Evolutionary conservation across 2,113 vertebrate genomes (phyloP).

Genomic region (Ondatra zibethicus): DNA sequence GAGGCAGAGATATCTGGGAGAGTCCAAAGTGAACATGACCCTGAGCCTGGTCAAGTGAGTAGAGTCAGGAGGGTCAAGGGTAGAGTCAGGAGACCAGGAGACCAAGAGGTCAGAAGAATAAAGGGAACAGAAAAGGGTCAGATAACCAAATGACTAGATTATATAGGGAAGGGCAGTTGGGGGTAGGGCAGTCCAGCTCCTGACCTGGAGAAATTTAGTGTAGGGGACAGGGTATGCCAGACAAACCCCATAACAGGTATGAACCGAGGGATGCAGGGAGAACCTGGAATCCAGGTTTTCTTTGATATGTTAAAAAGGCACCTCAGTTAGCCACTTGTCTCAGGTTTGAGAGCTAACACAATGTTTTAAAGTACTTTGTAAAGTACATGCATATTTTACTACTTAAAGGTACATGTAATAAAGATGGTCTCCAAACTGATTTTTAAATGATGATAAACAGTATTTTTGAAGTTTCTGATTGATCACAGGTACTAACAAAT

Average conservation of each 20-base stretch:
- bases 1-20: not conserved
- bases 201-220: not conserved
- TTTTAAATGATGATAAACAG: not conserved
- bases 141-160: not conserved
- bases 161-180: not conserved
- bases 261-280: not conserved
- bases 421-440: not conserved
- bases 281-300: not conserved
- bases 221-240: not conserved
- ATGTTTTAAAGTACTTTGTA: not conserved
- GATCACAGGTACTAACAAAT: not conserved
- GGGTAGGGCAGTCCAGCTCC: not conserved
- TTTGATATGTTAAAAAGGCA: not conserved
- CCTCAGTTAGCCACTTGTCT: not conserved
- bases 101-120: not conserved
- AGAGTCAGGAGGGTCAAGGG: not conserved
- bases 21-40: not conserved
- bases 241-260: not conserved
- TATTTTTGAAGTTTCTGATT: not conserved
- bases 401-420: not conserved
- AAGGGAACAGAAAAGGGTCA: not conserved
- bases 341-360: not conserved
- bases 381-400: not conserved
- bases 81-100: not conserved
- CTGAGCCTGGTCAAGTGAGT: not conserved